A percentile compares a stretch with the other conserved stretches of the same genome.
phyloP scores from a whole-genome alignment of 2,888 invertebrate genomes.

The Cerceris ruficornis region DNA sequence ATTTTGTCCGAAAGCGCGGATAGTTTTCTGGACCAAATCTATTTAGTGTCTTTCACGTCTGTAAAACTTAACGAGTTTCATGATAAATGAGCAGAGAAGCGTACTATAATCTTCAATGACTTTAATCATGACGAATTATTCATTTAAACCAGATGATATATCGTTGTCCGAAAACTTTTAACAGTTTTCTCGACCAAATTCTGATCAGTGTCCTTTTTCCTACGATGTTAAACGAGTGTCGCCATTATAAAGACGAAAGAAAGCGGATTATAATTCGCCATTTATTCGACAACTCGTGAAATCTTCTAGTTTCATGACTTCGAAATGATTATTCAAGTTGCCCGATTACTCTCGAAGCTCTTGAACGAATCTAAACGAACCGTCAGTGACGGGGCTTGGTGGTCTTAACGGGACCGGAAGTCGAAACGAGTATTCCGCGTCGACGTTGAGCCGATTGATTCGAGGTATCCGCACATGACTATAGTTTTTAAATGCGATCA shows the following conservation, averaged over 20 bases:
- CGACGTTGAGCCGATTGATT: conserved; percentile 4
- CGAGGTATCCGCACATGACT: conserved; percentile 6
- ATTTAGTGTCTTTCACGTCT: not conserved
- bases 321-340: not conserved
- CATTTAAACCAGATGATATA: too few relatives aligned
- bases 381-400: not conserved
- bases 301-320: too few relatives aligned
- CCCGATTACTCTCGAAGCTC: not conserved
- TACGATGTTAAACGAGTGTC: too few relatives aligned
- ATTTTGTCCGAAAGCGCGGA: too few relatives aligned
- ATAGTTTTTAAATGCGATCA: not conserved
- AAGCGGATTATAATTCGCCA: too few relatives aligned
- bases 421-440: conserved; percentile 45
- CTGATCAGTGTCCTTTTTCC: too few relatives aligned
- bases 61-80: not conserved
- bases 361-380: not conserved
- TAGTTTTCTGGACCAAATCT: not conserved
- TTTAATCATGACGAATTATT: too few relatives aligned
- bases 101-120: too few relatives aligned
- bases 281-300: too few relatives aligned
- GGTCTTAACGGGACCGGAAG: conserved; percentile 8
- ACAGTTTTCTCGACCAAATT: too few relatives aligned
- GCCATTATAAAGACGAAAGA: too few relatives aligned
- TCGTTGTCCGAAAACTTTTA: too few relatives aligned
- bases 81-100: not conserved